These are phyloP conservation scores for Tiaroga cobitis DNA, from an alignment of 2,797 vertebrate genomes.

Conservation along the genomic window DNA sequence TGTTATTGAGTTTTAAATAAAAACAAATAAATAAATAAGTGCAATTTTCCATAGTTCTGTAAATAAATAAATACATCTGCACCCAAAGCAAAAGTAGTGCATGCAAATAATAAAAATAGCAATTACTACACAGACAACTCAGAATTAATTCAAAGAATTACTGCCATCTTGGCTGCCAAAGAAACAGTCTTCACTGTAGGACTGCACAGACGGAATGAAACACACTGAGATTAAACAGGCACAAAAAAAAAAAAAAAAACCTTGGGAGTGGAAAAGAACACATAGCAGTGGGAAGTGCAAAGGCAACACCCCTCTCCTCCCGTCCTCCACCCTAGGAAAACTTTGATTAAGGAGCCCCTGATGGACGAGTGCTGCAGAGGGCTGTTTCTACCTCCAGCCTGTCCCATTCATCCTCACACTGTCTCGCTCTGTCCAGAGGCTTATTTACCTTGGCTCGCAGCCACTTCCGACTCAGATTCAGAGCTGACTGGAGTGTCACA, in stretches of 20 bases:
- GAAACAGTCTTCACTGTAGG: neutral
- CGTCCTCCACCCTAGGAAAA: slow-evolving; percentile 34
- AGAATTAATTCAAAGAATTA: neutral
- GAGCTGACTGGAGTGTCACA: slow-evolving; percentile 49
- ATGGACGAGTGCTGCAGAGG: slow-evolving; percentile 37
- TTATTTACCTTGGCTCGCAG: slow-evolving; percentile 59
- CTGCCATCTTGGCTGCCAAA: neutral
- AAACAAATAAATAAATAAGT: too few species aligned
- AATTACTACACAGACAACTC: neutral
- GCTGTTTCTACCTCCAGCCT: slow-evolving; percentile 46
- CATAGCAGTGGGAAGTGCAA: slow-evolving; percentile 4
- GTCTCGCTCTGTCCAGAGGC: slow-evolving; percentile 38
- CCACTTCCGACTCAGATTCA: slow-evolving; percentile 56
- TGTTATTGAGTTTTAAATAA: too few species aligned
- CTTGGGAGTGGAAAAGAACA: slow-evolving; percentile 6
- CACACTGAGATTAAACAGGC: slow-evolving; percentile 8
- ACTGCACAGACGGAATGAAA: neutral
- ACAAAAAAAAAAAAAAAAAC: neutral
- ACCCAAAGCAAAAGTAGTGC: neutral
- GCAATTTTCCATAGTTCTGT: too few species aligned
- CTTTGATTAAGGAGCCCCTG: slow-evolving; percentile 56
- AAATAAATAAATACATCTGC: neutral
- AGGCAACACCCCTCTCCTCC: slow-evolving; percentile 8
- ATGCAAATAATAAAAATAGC: neutral
- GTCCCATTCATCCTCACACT: slow-evolving; percentile 50